phyloP scores from a whole-genome alignment of 2,888 invertebrate species.

The Carterocephalus palaemon region DNA sequence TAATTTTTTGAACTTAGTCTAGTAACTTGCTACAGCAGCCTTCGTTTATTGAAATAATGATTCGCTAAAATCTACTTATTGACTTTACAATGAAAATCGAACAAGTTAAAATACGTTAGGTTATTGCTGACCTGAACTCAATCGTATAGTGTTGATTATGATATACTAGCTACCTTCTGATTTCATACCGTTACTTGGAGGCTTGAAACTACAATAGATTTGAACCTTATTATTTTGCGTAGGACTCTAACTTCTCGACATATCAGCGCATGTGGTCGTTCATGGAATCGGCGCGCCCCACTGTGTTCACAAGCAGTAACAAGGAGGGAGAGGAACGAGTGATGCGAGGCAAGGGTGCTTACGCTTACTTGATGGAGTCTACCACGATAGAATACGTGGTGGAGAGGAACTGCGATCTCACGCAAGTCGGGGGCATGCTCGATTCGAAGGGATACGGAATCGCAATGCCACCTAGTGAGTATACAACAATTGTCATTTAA shows the following conservation, averaged over 20 bases:
- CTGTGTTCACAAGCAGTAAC: conserved; percentile 91
- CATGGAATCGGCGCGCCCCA: conserved; percentile 93
- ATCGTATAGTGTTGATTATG: no score
- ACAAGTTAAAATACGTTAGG: no score
- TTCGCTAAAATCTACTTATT: not conserved
- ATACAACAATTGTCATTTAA: not conserved
- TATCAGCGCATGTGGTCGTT: conserved; percentile 98
- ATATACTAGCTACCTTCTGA: no score
- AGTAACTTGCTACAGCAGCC: no score
- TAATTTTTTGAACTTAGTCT: no score
- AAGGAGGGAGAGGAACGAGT: conserved; percentile 95
- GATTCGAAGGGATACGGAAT: conserved; percentile 98
- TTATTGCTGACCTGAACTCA: no score
- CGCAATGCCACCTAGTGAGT: conserved; percentile 93
- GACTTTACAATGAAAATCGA: no score
- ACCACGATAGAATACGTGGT: conserved; percentile 97
- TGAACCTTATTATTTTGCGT: conserved; percentile 18
- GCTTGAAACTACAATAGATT: no score
- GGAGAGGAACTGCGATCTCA: conserved; percentile 92
- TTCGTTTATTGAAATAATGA: conserved; percentile 5
- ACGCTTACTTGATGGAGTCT: conserved; percentile 98
- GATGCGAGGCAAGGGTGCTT: conserved; percentile 88
- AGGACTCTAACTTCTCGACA: conserved; percentile 96
- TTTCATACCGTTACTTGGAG: no score
- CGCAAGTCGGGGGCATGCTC: conserved; percentile 93